phyloP scores from a whole-genome alignment of 2,113 vertebrate genomes.

The Lasiurus borealis region DNA sequence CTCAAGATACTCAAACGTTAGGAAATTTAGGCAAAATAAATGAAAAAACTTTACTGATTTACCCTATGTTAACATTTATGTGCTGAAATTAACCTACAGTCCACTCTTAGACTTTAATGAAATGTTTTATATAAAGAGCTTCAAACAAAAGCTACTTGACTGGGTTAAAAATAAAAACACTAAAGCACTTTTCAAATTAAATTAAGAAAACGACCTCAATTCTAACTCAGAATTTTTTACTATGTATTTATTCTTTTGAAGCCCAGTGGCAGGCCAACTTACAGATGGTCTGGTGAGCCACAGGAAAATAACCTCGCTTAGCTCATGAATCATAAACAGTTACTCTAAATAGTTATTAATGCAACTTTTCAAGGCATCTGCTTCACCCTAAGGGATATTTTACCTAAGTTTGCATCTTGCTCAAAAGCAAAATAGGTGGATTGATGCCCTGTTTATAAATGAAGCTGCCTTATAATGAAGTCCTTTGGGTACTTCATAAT shows the following conservation, averaged over 20 bases:
- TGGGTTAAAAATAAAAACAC: conserved; percentile 11
- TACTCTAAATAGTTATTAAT: conserved; percentile 78
- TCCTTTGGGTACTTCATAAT: conserved; percentile 71
- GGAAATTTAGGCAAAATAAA: conserved; percentile 49
- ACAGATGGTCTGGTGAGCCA: conserved; percentile 74
- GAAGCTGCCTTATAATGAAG: conserved; percentile 76
- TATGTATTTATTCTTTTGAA: conserved; percentile 79
- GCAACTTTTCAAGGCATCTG: conserved; percentile 72
- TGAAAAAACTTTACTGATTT: conserved; percentile 58
- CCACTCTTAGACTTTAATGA: conserved; percentile 11
- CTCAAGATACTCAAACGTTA: conserved; percentile 43
- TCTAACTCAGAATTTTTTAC: conserved; percentile 65
- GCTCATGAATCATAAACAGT: conserved; percentile 81
- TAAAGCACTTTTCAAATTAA: conserved; percentile 61
- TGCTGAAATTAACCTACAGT: conserved; percentile 57
- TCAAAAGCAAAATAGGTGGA: conserved; percentile 75
- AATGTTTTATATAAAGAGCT: conserved; percentile 37
- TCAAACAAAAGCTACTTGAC: conserved; percentile 65
- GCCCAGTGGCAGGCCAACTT: conserved; percentile 69
- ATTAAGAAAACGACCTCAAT: conserved; percentile 66
- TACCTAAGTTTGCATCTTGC: conserved; percentile 72
- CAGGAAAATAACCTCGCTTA: conserved; percentile 69
- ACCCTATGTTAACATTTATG: conserved; percentile 36
- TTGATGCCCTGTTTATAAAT: conserved; percentile 66
- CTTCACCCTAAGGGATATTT: conserved; percentile 71